phyloP scores from a whole-genome alignment of 1,140 invertebrate genomes.

The Portunus trituberculatus region DNA sequence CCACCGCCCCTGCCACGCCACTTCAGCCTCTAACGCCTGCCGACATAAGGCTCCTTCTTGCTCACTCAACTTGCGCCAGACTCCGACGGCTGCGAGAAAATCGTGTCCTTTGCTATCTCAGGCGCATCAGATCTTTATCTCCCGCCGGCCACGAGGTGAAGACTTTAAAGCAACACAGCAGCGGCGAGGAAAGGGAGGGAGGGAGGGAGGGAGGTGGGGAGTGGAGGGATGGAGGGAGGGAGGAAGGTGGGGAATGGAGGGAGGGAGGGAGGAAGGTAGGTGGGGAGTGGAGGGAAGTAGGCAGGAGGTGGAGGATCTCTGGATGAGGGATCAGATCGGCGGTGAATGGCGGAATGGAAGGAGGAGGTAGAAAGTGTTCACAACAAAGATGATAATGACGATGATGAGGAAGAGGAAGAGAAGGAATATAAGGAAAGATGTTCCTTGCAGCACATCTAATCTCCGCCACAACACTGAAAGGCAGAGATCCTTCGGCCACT shows the following conservation, averaged over 20 bases:
- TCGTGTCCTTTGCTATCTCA: conserved; percentile 52
- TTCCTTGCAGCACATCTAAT: neutral
- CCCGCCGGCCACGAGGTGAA: conserved; percentile 43
- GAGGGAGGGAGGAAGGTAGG: neutral
- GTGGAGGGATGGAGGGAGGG: neutral
- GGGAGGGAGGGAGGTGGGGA: neutral
- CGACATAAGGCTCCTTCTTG: neutral
- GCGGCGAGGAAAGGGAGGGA: neutral
- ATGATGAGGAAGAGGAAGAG: neutral
- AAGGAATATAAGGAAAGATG: neutral
- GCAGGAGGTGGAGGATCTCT: neutral
- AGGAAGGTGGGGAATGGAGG: neutral
- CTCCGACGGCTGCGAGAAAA: conserved; percentile 43
- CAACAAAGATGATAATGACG: neutral
- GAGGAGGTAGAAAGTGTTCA: neutral
- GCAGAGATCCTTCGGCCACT: neutral
- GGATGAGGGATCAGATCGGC: neutral
- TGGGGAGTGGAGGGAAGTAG: neutral
- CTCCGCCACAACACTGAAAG: neutral
- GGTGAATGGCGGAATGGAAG: neutral
- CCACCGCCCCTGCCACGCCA: neutral
- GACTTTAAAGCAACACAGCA: conserved; percentile 44
- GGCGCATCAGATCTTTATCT: conserved; percentile 59
- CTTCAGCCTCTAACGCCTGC: neutral
- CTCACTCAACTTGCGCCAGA: neutral